Evolutionary conservation across 1,140 invertebrate species (phyloP), one percentile per base, ranked within the genome.

Genomic region (Pseudomyrmex pallidus): DNA sequence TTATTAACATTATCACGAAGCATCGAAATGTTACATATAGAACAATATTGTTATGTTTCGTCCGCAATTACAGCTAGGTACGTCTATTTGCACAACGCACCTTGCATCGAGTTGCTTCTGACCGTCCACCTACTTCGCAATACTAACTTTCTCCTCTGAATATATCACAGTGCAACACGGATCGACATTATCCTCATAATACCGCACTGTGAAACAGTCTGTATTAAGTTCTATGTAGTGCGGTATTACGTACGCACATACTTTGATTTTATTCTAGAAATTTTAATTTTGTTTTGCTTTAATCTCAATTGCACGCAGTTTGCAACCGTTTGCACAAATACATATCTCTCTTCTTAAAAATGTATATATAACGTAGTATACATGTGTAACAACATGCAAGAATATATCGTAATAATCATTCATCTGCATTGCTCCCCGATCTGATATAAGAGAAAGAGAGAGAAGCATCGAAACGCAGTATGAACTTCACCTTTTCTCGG

Each of bases 131-230:
- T 68, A 64, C 76, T 80, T 80, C 66, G 66, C 63, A 77, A 70
- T 56, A 48, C 56, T 46, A 59, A 80, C 66, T 80, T 80, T 80
- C 66, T 80, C 66, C 20, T 59, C 17, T n/a, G 20, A 35, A 78
- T 70, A 35, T 35, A 78, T 78, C 76, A 78, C 70, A 80, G 76
- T 70, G 66, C 57, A 70, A 80, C 66, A 48, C 54, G 52, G 25
- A 59, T 70, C 54, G 54, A 35, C 35, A 80, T 80, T 59, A 70
- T 77, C 25, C 44, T 44, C 56, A 70, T 44, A 80, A 77, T 35
- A 35, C 54, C 48, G 76, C 35, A 59, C 54, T 61, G 46, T 66
- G 59, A 72, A 70, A 44, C 59, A 61, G 64, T 54, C 52, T 48
- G 44, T 68, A 78, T 61, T 56, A 70, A 59, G 54, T 70, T n/a